Evolutionary conservation across 1,140 invertebrate genomes (phyloP).

Genomic region (Rhynchophorus ferrugineus): DNA sequence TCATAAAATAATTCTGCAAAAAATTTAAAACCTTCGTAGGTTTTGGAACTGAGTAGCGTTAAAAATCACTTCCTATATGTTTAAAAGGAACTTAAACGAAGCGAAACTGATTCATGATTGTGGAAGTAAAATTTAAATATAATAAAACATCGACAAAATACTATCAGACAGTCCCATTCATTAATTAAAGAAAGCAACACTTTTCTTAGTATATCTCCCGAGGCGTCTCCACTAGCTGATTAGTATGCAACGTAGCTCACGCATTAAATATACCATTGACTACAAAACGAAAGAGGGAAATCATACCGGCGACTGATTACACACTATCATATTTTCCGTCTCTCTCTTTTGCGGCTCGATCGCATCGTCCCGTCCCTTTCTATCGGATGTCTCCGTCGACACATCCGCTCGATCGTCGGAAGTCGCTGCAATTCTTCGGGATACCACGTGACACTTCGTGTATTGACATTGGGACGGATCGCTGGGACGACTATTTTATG

Average conservation of each 20-base stretch:
- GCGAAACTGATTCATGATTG: too few relatives aligned
- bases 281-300: slow-evolving; percentile 15
- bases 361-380: slow-evolving; percentile 21
- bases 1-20: too few relatives aligned
- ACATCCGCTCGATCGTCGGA: slow-evolving; percentile 14
- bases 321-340: slow-evolving; percentile 39
- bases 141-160: too few relatives aligned
- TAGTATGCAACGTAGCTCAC: slow-evolving; percentile 6
- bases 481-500: not conserved
- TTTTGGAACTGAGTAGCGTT: too few relatives aligned
- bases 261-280: slow-evolving; percentile 16
- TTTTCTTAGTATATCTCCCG: not conserved
- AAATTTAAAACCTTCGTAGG: too few relatives aligned
- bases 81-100: too few relatives aligned
- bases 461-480: not conserved
- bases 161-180: too few relatives aligned
- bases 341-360: slow-evolving; percentile 13
- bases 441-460: slow-evolving; percentile 17
- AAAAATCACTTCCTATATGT: too few relatives aligned
- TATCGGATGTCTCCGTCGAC: slow-evolving; percentile 30
- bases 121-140: too few relatives aligned
- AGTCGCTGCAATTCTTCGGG: slow-evolving; percentile 18
- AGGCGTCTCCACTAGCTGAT: not conserved
- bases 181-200: not conserved
- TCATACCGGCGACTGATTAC: slow-evolving; percentile 33